Evolutionary conservation across 1,140 invertebrate species (phyloP), one percentile per base, ranked within the genome.

Genomic region (Capitella teleta): DNA sequence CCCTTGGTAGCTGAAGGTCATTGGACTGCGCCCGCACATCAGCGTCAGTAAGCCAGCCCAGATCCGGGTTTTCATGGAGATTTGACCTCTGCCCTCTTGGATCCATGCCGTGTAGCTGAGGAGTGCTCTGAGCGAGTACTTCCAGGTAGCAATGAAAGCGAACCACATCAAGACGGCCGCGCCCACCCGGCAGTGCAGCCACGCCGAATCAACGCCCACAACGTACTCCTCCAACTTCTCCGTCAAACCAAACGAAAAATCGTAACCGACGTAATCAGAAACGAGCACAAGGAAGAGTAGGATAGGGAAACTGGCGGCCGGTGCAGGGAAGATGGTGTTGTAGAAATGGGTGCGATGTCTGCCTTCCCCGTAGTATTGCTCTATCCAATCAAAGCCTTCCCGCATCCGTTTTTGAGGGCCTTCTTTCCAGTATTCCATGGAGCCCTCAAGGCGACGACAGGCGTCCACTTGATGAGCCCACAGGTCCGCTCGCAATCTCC

Each of bases 61-160:
- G 1, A 93, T 40, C 75, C 80, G 84, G 1, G 92, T 95, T 30
- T 73, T 64, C 1, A 78, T 25, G 0, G 87, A 88, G 19, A 84
- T 73, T 60, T 71, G 80, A 2, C 81, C 86, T 58, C 87, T 74
- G 1, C 80, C 76, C 70, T 98, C 92, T 67, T 93, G 98, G 84
- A 98, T 95, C 94, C 94, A 98, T 34, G 78, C 90, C 78, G 96
- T 93, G 76, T 98, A 97, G 67, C 86, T 85, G 16, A 96, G 81
- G 28, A 98, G 74, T 24, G 87, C 56, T 74, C 92, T 93, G 1
- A 98, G 77, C 0, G 80, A 76, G 59, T 94, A 92, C 45, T 89
- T 79, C 24, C 64, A 18, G 14, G 53, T 84, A 58, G 92, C 85
- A 10, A 66, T 64, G 37, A 59, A 56, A 10, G 54, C 51, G 6